phyloP scores from a whole-genome alignment of 2,888 invertebrate species.

The Tortricodes alternella region DNA sequence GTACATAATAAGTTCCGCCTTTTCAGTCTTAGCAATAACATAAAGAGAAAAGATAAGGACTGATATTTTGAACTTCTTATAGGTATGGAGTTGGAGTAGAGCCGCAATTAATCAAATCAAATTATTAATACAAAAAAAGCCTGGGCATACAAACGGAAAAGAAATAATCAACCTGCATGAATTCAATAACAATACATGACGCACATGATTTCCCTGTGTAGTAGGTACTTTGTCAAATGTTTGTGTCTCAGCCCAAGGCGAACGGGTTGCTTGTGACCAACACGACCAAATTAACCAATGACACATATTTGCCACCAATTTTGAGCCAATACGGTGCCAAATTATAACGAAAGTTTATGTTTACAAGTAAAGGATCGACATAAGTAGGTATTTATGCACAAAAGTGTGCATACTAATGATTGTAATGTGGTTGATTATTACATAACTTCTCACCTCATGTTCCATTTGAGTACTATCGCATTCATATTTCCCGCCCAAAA shows the following conservation, averaged over 20 bases:
- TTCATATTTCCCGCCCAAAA: slow-evolving; percentile 70
- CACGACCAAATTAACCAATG: slow-evolving; percentile 31
- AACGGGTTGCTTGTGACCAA: slow-evolving; percentile 1
- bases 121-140: too few species aligned
- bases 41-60: too few species aligned
- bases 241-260: slow-evolving; percentile 1
- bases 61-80: too few species aligned
- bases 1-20: too few species aligned
- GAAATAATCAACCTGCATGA: too few species aligned
- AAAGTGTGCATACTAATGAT: too few species aligned
- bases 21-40: too few species aligned
- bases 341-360: slow-evolving; percentile 29
- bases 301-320: slow-evolving; percentile 38
- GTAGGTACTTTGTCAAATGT: slow-evolving; percentile 21
- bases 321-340: slow-evolving; percentile 46
- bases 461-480: slow-evolving; percentile 61
- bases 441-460: slow-evolving; percentile 52
- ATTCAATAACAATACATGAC: background rate
- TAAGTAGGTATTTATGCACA: too few species aligned
- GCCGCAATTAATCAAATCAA: too few species aligned
- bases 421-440: background rate
- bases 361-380: background rate
- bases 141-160: too few species aligned
- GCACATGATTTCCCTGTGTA: background rate
- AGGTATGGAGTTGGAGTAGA: too few species aligned